Conservation (phyloP, 1,140 invertebrate species). For the Wiebesia pumilae region DNA sequence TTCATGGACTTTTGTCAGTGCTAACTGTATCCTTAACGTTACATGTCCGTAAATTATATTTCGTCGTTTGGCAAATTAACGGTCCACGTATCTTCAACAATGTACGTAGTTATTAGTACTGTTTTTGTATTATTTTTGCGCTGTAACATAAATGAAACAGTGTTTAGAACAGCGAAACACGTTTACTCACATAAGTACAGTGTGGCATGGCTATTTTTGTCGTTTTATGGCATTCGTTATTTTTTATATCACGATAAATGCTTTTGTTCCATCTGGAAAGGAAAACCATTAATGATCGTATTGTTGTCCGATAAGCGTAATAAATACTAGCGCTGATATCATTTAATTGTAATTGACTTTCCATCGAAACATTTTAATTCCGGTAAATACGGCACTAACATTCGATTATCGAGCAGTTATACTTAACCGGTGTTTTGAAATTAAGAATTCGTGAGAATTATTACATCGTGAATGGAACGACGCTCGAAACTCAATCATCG, state of each 20-base stretch:
- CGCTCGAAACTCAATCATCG: no score
- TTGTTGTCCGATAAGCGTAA: neutral
- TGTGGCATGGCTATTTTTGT: constrained; percentile 39
- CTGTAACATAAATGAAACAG: constrained; percentile 5
- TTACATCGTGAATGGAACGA: no score
- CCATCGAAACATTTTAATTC: no score
- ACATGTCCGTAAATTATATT: neutral
- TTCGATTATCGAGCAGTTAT: no score
- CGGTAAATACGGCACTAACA: no score
- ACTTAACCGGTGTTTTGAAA: no score
- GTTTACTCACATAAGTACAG: constrained; percentile 17
- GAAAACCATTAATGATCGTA: neutral
- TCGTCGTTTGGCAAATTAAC: neutral
- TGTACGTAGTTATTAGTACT: constrained; percentile 19
- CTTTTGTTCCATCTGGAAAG: neutral
- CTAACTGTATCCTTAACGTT: neutral
- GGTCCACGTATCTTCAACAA: neutral
- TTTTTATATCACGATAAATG: neutral
- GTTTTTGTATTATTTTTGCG: neutral
- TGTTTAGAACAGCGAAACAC: constrained; percentile 30
- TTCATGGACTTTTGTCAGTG: no score
- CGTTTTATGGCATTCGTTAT: neutral
- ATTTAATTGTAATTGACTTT: neutral
- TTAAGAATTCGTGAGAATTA: no score
- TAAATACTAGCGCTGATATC: neutral